phyloP scores from a whole-genome alignment of 2,888 invertebrate species.

The Eupithecia centaureata region DNA sequence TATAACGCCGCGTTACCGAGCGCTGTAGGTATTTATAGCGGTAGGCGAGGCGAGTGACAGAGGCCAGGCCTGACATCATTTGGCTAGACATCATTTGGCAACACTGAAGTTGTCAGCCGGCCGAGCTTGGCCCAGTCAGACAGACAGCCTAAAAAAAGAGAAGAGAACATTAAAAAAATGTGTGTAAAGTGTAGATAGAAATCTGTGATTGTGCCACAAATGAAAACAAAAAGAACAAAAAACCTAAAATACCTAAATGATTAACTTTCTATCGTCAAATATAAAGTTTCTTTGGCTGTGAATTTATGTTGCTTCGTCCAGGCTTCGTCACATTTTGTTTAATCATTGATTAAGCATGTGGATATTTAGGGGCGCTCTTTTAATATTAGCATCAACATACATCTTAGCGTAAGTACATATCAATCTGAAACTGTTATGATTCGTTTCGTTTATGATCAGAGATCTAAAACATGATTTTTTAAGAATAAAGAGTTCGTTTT shows the following conservation, averaged over 20 bases:
- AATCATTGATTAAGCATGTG: conserved; percentile 63
- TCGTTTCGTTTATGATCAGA: too few relatives aligned
- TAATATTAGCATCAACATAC: conserved; percentile 70
- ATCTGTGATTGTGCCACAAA: not conserved
- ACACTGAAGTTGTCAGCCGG: too few relatives aligned
- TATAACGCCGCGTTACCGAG: too few relatives aligned
- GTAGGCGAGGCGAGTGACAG: too few relatives aligned
- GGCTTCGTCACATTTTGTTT: conserved; percentile 29
- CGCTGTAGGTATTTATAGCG: too few relatives aligned
- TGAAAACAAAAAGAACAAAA: not conserved
- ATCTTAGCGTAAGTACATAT: conserved; percentile 71
- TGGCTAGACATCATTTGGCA: too few relatives aligned
- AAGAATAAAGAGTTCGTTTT: not conserved
- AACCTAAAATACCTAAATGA: conserved; percentile 1
- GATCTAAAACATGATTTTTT: not conserved
- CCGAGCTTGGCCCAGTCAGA: too few relatives aligned
- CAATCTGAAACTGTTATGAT: not conserved
- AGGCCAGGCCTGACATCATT: too few relatives aligned
- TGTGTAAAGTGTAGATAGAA: too few relatives aligned
- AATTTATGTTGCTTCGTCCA: not conserved
- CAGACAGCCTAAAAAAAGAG: too few relatives aligned
- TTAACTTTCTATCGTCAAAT: not conserved
- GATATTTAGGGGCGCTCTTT: conserved; percentile 73
- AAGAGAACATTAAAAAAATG: too few relatives aligned
- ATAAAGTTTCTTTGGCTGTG: not conserved